Base-by-base conservation (phyloP, 1,140 invertebrate genomes). In the Drosophila novamexicana region DNA sequence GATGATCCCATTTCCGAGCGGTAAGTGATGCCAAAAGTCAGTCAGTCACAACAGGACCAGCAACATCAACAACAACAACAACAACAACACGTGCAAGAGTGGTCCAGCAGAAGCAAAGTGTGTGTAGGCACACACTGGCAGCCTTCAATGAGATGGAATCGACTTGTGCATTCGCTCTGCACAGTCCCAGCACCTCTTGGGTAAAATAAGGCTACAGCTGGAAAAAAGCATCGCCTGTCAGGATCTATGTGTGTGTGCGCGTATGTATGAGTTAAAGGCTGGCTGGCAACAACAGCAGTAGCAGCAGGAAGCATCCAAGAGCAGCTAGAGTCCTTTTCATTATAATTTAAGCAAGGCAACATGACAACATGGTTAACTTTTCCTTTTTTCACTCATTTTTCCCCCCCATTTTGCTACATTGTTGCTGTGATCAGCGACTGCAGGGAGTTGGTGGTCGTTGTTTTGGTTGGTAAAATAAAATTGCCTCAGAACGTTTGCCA, bases 1-100 rank as follows among this genome's bases (percentile, higher is more conserved):
- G 90, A 91, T 91, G 89, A 91, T 91, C 89, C 89, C 89, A 89
- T 91, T 91, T 91, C 89, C 89, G 84, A 91, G 79, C 78, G 84
- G 89, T 91, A 91, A 91, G 89, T 91, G 89, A 91, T 91, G 89
- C 89, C 84, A 91, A 73, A 76, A 76, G 74, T 76, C 73, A 79
- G 79, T 76, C 83, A 89, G 75, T 75, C 57, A 81, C 78, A 79
- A 66, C 61, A 64, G 66, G 40, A 66, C 40, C 73, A 72, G 40
- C 44, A 22, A 34, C 29, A 77, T 40, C 58, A 71, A n/a, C 62
- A 36, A 34, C 53, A 45, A 29, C 42, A 61, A 52, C 42, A 58
- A 7, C 54, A 67, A 14, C 22, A 50, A 18, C 18, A 18, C 0
- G n/a, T 56, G 44, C 49, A 53, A 37, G 45, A 34, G 32, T 56